phyloP scores from a whole-genome alignment of 30 jellyfish, hydroid and myxozoan species.

The Chironex yamaguchii region DNA sequence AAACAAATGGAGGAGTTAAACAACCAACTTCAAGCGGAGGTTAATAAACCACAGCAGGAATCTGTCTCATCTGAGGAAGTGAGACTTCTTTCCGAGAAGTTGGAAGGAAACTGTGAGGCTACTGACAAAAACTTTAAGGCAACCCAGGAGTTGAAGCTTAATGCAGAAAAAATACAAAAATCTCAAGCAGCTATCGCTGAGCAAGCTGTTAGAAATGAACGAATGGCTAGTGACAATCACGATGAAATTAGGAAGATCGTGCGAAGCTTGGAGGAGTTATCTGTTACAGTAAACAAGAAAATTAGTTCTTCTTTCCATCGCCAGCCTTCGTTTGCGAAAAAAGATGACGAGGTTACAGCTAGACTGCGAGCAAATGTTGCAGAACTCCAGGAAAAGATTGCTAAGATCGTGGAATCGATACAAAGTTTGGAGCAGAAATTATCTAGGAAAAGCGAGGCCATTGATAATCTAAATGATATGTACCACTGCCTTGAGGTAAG shows the following conservation, averaged over 20 bases:
- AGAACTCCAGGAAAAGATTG: slow-evolving; percentile 69
- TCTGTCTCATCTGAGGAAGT: not conserved
- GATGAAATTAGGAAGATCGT: not conserved
- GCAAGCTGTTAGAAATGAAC: not conserved
- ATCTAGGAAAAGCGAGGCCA: slow-evolving; percentile 4
- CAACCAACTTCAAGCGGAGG: not conserved
- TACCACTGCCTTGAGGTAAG: slow-evolving; percentile 71
- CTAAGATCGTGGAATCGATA: slow-evolving; percentile 44
- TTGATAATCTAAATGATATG: slow-evolving; percentile 7
- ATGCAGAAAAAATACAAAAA: not conserved
- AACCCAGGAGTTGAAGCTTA: not conserved
- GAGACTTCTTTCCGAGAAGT: not conserved
- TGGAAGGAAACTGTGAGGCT: not conserved
- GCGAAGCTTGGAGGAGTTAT: not conserved
- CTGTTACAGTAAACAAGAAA: not conserved
- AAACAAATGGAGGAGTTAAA: not conserved
- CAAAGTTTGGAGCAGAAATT: slow-evolving; percentile 23
- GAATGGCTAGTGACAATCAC: not conserved
- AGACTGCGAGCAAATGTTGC: slow-evolving; percentile 48
- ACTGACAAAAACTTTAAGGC: not conserved
- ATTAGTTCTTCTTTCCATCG: not conserved
- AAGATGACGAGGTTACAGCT: slow-evolving; percentile 55
- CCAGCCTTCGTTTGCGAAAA: not conserved
- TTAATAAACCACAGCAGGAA: not conserved
- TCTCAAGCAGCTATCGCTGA: not conserved